Conservation (phyloP, 2,113 vertebrate species). For the Sardina pilchardus region DNA sequence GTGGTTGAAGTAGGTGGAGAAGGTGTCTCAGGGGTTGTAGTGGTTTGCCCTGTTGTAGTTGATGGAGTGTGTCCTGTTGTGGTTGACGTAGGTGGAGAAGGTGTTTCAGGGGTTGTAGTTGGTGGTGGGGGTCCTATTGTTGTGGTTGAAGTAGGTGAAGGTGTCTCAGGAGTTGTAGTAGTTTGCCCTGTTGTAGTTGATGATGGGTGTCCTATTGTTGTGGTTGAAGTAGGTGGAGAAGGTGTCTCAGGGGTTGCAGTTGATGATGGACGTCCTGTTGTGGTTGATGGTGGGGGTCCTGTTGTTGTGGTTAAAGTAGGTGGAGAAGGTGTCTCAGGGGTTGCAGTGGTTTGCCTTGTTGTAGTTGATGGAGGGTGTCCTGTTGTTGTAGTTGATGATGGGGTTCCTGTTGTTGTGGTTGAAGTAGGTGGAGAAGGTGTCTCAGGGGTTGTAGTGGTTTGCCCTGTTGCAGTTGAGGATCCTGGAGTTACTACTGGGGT, state of each 20-base stretch:
- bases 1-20: background rate
- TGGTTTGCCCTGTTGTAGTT: conserved; percentile 4
- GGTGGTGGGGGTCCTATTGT: background rate
- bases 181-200: no score
- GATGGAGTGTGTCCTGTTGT: background rate
- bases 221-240: background rate
- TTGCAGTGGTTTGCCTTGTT: no score
- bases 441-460: background rate
- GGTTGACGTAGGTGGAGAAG: background rate
- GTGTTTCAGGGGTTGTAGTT: background rate
- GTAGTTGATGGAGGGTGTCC: no score
- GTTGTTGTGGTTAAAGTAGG: no score
- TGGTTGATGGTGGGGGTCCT: no score
- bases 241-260: no score
- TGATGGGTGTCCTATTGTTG: background rate
- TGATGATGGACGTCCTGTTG: no score
- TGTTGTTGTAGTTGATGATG: no score
- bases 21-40: background rate
- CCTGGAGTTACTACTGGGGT: background rate
- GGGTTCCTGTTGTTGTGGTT: no score
- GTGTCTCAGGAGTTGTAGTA: background rate
- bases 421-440: no score
- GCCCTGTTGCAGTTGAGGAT: background rate
- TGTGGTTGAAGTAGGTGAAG: background rate
- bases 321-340: no score